Evolutionary conservation across 2,113 vertebrate species (phyloP).

Genomic region (Charina bottae): DNA sequence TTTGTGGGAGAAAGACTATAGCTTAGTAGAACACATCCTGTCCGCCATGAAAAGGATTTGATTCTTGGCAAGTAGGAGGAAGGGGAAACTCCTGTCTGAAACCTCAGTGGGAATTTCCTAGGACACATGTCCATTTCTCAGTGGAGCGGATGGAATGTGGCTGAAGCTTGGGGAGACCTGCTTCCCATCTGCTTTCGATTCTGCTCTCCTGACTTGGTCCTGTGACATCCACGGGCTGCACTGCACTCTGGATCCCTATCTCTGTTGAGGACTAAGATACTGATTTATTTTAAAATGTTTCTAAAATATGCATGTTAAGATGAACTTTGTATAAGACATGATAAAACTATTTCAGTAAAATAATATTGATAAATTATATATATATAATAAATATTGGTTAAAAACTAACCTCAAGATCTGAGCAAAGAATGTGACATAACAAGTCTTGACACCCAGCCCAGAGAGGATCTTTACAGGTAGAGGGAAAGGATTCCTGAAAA

Average conservation of each 20-base stretch:
- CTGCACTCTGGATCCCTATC: neutral
- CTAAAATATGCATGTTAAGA: neutral
- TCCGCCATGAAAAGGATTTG: neutral
- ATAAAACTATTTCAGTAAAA: neutral
- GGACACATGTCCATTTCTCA: neutral
- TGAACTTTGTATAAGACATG: neutral
- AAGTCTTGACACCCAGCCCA: neutral
- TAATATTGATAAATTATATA: neutral
- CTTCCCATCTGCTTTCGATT: neutral
- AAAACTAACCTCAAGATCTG: neutral
- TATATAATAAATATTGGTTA: neutral
- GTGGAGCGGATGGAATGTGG: neutral
- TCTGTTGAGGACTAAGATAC: neutral
- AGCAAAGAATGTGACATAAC: neutral
- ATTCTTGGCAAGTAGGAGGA: neutral
- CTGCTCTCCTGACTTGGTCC: neutral
- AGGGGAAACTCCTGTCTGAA: neutral
- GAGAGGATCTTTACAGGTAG: neutral
- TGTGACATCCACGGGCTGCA: neutral
- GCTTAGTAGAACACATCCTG: neutral
- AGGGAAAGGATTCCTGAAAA: neutral
- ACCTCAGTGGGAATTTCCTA: neutral
- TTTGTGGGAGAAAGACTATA: neutral
- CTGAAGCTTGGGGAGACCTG: neutral
- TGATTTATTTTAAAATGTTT: neutral